These are phyloP conservation scores for Odocoileus virginianus DNA, from an alignment of 2,113 vertebrate species.

Conservation along the genomic window DNA sequence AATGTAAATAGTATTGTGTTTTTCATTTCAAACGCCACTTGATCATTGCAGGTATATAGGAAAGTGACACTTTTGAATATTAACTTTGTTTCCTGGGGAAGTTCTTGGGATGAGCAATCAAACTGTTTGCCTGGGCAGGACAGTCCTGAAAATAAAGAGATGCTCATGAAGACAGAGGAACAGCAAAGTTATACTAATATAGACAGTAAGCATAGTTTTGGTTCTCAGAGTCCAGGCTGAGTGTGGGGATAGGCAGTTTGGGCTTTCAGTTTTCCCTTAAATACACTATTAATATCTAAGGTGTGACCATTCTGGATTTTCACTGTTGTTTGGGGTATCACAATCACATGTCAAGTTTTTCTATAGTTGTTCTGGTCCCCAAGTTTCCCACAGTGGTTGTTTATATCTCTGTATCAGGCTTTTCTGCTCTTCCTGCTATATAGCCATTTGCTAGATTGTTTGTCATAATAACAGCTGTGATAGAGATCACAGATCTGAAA, in stretches of 20 bases:
- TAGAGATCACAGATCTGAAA: not conserved
- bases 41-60: not conserved
- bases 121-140: not conserved
- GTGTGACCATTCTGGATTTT: not conserved
- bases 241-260: not conserved
- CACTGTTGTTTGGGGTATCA: not conserved
- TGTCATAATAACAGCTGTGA: not conserved
- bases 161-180: not conserved
- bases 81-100: not conserved
- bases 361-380: not conserved
- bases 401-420: not conserved
- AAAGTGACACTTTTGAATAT: not conserved
- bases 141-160: not conserved
- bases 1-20: not conserved
- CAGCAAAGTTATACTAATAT: not conserved
- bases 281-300: not conserved
- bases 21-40: not conserved
- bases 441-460: not conserved
- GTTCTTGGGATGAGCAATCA: not conserved
- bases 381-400: not conserved
- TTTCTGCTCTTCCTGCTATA: not conserved
- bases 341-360: not conserved
- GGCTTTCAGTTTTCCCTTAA: not conserved
- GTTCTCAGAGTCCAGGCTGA: not conserved
- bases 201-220: not conserved